These are phyloP conservation scores for Centrocercus urophasianus DNA, from an alignment of 2,113 vertebrate species.

Conservation along the genomic window DNA sequence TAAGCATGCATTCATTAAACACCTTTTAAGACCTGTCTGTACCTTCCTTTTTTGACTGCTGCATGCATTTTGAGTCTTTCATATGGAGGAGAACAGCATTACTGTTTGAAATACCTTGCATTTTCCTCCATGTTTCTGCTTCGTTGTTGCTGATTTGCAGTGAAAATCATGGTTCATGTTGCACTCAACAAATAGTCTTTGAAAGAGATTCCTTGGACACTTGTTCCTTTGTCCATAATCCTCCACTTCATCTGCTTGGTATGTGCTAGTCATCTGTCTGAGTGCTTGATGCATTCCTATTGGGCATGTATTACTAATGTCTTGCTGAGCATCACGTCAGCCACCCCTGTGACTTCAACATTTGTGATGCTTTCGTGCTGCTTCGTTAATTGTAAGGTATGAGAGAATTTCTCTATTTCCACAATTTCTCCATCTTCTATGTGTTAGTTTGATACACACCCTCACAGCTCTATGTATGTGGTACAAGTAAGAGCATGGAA, in stretches of 20 bases:
- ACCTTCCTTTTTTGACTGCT: neutral
- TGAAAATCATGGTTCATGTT: neutral
- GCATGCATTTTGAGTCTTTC: neutral
- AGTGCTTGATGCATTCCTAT: neutral
- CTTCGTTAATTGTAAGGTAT: neutral
- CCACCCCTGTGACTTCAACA: neutral
- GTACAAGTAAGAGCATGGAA: neutral
- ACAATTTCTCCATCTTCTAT: neutral
- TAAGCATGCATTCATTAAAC: neutral
- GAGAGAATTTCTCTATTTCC: neutral
- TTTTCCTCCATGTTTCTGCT: neutral
- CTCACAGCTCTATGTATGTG: neutral
- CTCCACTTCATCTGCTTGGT: neutral
- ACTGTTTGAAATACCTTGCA: neutral
- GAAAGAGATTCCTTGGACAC: neutral
- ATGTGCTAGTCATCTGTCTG: neutral
- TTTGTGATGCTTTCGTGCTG: neutral
- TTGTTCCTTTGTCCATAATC: neutral
- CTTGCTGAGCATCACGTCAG: neutral
- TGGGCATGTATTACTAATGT: neutral
- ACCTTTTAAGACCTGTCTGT: neutral
- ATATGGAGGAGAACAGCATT: neutral
- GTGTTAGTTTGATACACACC: neutral
- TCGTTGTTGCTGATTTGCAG: neutral
- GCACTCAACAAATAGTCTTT: neutral